phyloP scores from a whole-genome alignment of 2,113 vertebrate species.

The Electrona antarctica region DNA sequence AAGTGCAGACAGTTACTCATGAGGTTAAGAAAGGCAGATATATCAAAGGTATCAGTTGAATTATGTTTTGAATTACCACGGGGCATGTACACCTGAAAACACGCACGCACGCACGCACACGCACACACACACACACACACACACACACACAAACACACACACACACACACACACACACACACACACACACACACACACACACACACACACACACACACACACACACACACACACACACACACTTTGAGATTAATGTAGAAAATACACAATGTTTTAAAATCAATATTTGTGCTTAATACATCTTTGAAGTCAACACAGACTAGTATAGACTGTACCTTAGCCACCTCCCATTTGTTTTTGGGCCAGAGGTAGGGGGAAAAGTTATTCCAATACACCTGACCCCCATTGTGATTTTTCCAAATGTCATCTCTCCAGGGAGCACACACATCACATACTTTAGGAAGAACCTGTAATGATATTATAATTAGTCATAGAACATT shows the following conservation, averaged over 20 bases:
- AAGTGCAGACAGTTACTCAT: slow-evolving; percentile 53
- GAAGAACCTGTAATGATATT: slow-evolving; percentile 10
- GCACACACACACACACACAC: too few relatives aligned
- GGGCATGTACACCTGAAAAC: slow-evolving; percentile 58
- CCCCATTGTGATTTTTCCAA: background rate
- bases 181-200: too few relatives aligned
- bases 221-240: background rate
- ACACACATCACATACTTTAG: slow-evolving; percentile 34
- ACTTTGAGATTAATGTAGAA: background rate
- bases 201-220: too few relatives aligned
- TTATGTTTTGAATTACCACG: slow-evolving; percentile 26
- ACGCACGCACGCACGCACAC: too few relatives aligned
- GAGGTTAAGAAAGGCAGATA: slow-evolving; percentile 55
- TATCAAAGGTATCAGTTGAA: slow-evolving; percentile 50
- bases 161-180: too few relatives aligned
- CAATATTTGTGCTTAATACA: background rate
- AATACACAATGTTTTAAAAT: background rate
- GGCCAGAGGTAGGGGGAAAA: slow-evolving; percentile 46
- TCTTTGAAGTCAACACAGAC: background rate
- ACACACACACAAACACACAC: too few relatives aligned
- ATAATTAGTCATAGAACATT: too few relatives aligned
- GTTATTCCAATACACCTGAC: slow-evolving; percentile 37
- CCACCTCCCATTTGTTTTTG: slow-evolving; percentile 62
- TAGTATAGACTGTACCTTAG: slow-evolving; percentile 49
- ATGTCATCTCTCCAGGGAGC: slow-evolving; percentile 44